phyloP scores from a whole-genome alignment of 2,113 vertebrate genomes.

The Urocitellus parryii region DNA sequence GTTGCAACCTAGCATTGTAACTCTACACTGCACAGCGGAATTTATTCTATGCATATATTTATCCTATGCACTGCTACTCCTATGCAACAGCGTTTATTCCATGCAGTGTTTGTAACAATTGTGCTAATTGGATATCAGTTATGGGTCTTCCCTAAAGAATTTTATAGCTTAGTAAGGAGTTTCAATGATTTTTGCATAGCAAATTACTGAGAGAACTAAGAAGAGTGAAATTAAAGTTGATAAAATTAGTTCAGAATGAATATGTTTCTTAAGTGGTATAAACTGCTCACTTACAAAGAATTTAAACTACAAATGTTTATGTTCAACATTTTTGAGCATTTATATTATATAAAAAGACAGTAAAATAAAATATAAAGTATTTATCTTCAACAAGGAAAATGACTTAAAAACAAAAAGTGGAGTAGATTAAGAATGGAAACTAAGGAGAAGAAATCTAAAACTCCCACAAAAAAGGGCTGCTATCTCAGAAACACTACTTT shows the following conservation, averaged over 20 bases:
- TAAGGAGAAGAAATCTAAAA: background rate
- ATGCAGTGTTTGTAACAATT: background rate
- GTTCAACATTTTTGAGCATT: background rate
- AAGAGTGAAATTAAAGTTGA: slow-evolving; percentile 31
- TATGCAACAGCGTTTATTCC: background rate
- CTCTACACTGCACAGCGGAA: background rate
- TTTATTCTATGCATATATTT: background rate
- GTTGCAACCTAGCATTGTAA: fast-evolving
- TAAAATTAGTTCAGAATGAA: background rate
- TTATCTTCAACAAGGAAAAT: background rate
- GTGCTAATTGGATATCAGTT: fast-evolving
- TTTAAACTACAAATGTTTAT: background rate
- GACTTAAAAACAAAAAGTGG: background rate
- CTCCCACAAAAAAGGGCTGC: background rate
- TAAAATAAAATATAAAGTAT: background rate
- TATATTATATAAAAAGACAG: background rate
- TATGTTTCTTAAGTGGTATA: background rate
- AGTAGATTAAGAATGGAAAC: background rate
- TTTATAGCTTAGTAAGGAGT: background rate
- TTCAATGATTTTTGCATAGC: background rate
- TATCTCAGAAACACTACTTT: background rate
- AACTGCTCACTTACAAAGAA: background rate
- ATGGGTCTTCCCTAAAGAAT: background rate
- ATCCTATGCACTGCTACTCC: too few relatives aligned
- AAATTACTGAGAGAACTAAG: background rate